Base-by-base conservation (phyloP, 2,888 invertebrate species). In the Anticlea derivata region DNA sequence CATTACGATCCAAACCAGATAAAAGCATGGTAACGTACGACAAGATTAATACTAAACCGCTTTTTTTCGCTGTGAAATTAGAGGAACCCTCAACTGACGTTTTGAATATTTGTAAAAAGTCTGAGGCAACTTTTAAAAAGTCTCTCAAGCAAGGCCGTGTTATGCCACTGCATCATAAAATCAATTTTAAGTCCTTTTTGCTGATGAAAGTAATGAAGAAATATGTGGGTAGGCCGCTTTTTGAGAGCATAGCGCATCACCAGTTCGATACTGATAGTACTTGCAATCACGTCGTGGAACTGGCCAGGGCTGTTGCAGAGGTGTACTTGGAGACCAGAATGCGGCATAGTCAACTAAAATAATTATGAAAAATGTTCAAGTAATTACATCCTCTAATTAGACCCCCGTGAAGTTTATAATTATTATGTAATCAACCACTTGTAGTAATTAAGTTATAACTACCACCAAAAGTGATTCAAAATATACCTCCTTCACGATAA, bases 291-390 rank as follows among this genome's bases (percentile, higher is more conserved):
- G 4, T 46, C 5, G 37, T 46, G 5, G 23, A 46, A 3, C 7
- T 46, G 29, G 7, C 22, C 0, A 46, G 24, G 5, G 45, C 45
- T 7, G 37, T 46, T 1, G 37, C 37, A 1, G 27, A 29, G 23
- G 0, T 46, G 13, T 46, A 46, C 30, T 30, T 46, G 30, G 13
- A 46, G n/a, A 46, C 37, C 5, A 37, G 45, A 10, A 10, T 46
- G 5, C 1, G 29, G 2, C 11, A 23, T 11, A 7, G 20, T 3
- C 2, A 10, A 35, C 23, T 7, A 30, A 12, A 11, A n/a, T n/a
- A n/a, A n/a, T n/a, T n/a, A n/a, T n/a, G n/a, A n/a, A n/a, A n/a
- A n/a, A n/a, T n/a, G n/a, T n/a, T n/a, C n/a, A n/a, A n/a, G n/a
- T n/a, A n/a, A n/a, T n/a, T n/a, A n/a, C n/a, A n/a, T n/a, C n/a